Evolutionary conservation across 2,113 vertebrate genomes (phyloP).

Genomic region (Ellobius talpinus): DNA sequence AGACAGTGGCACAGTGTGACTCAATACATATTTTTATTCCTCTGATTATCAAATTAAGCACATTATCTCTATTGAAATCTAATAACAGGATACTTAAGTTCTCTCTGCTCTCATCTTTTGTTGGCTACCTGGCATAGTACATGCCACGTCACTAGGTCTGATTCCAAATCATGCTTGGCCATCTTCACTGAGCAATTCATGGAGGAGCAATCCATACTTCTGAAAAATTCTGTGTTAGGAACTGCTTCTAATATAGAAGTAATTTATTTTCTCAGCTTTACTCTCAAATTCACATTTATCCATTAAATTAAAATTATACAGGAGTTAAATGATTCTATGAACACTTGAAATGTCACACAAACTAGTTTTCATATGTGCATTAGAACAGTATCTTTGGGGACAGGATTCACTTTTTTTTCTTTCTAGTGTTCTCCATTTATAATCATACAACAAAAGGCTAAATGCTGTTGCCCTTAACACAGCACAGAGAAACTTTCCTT

Average conservation of each 20-base stretch:
- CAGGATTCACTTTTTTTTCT: not conserved
- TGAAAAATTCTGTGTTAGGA: not conserved
- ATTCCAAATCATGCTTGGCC: not conserved
- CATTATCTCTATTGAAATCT: not conserved
- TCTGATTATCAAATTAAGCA: not conserved
- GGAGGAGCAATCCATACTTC: not conserved
- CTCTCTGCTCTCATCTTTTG: not conserved
- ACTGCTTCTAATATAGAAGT: not conserved
- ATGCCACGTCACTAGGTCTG: not conserved
- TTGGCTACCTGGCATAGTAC: not conserved
- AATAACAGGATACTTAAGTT: not conserved
- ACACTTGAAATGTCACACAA: slow-evolving; percentile 8
- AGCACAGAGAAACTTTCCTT: not conserved
- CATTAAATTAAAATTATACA: not conserved
- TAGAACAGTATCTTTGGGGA: not conserved
- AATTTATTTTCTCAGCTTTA: not conserved
- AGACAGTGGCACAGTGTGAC: not conserved
- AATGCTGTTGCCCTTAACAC: not conserved
- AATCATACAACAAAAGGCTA: not conserved
- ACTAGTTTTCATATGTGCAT: not conserved
- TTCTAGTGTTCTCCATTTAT: not conserved
- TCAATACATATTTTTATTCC: not conserved
- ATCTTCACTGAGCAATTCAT: not conserved
- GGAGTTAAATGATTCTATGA: not conserved
- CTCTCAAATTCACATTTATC: slow-evolving; percentile 1